A percentile compares a stretch with the other conserved stretches of the same genome.
These are phyloP conservation scores for Heteromurus nitidus DNA, from an alignment of 2,888 invertebrate genomes.

Conservation along the genomic window DNA sequence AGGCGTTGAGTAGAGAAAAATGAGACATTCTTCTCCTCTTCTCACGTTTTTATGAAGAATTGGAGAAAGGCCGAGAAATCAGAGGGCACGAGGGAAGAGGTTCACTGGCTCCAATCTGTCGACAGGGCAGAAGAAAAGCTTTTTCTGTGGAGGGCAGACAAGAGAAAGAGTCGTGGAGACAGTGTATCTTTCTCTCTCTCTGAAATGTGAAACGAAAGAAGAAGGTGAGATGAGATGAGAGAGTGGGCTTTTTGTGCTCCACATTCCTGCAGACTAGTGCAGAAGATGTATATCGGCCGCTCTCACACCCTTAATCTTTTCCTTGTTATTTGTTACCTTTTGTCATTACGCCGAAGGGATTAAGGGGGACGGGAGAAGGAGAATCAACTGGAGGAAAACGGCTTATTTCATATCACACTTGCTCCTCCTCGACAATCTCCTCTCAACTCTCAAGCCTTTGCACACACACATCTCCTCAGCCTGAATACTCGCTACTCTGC, in stretches of 20 bases:
- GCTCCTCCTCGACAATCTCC: not conserved
- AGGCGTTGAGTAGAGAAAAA: no score
- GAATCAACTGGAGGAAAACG: not conserved
- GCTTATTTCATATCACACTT: no score
- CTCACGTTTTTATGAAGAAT: not conserved
- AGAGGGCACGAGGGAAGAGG: not conserved
- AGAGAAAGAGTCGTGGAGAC: no score
- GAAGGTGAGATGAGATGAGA: not conserved
- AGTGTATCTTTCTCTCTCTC: slow-evolving; percentile 5
- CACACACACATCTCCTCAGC: no score
- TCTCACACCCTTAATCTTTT: slow-evolving; percentile 16
- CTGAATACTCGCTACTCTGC: not conserved
- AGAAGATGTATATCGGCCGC: no score
- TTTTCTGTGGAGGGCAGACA: no score
- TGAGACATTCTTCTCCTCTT: not conserved
- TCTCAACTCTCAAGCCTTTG: not conserved
- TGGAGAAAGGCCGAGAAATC: not conserved
- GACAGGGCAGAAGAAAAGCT: no score
- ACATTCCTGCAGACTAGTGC: no score
- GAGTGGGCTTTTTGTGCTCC: not conserved
- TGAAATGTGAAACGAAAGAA: not conserved
- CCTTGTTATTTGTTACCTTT: slow-evolving; percentile 33
- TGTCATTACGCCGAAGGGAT: slow-evolving; percentile 23
- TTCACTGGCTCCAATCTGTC: not conserved
- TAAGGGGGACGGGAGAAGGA: not conserved